Conservation (phyloP, 2,113 vertebrate species). For the Halichoeres trimaculatus region DNA sequence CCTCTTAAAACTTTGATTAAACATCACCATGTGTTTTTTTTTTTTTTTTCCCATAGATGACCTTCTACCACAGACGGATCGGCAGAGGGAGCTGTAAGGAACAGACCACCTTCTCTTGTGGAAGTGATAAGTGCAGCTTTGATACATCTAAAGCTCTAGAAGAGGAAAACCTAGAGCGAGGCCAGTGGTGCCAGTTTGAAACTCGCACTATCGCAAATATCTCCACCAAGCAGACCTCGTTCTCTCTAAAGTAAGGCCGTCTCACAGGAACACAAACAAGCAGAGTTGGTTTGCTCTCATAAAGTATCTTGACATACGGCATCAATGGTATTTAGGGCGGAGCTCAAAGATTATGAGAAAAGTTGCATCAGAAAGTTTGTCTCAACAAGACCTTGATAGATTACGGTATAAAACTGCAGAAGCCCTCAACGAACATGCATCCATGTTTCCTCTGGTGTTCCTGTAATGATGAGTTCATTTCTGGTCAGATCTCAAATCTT, state of each 20-base stretch:
- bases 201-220: slow-evolving; percentile 15
- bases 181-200: slow-evolving; percentile 75
- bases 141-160: slow-evolving; percentile 10
- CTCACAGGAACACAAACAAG: neutral
- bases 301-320: too few species aligned
- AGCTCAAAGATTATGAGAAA: neutral
- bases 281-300: neutral
- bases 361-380: neutral
- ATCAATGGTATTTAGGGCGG: neutral
- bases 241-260: slow-evolving; percentile 61
- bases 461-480: too few species aligned
- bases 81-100: slow-evolving; percentile 46
- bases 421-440: neutral
- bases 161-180: neutral
- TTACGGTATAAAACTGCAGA: too few species aligned
- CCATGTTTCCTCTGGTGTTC: too few species aligned
- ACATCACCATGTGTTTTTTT: neutral
- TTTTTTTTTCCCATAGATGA: slow-evolving; percentile 55
- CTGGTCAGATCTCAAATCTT: too few species aligned
- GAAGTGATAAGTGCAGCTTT: slow-evolving; percentile 19
- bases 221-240: neutral
- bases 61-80: slow-evolving; percentile 61
- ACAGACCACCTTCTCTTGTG: slow-evolving; percentile 26
- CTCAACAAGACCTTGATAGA: too few species aligned
- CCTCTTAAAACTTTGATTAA: too few species aligned